phyloP scores from a whole-genome alignment of 2,888 invertebrate genomes.

The Pristionchus fissidentatus region DNA sequence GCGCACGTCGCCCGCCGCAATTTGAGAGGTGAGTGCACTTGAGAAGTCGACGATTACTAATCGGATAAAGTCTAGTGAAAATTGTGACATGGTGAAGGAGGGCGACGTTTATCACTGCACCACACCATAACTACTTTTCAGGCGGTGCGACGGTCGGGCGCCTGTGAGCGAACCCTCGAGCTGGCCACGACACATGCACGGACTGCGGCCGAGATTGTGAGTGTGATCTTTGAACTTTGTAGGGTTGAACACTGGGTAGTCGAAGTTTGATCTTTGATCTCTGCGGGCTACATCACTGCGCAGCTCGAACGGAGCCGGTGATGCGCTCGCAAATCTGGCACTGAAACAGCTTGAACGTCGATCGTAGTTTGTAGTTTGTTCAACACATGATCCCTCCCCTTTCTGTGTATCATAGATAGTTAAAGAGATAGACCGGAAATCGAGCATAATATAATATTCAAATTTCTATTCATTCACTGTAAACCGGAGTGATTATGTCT shows the following conservation, averaged over 20 bases:
- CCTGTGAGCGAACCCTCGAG: slow-evolving; percentile 43
- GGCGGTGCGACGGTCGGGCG: slow-evolving; percentile 47
- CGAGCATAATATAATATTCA: slow-evolving; percentile 8
- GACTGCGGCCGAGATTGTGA: slow-evolving; percentile 37
- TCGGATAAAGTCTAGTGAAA: not conserved
- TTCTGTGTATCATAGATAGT: not conserved
- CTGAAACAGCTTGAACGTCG: slow-evolving; percentile 64
- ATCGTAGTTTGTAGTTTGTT: slow-evolving; percentile 51
- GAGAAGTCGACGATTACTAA: slow-evolving; percentile 5
- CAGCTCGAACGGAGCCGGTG: slow-evolving; percentile 61
- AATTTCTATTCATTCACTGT: not conserved
- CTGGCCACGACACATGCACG: slow-evolving; percentile 31
- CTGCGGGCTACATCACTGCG: slow-evolving; percentile 65
- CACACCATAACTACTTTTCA: no score
- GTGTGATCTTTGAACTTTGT: slow-evolving; percentile 5
- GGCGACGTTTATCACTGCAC: not conserved
- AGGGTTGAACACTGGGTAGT: not conserved
- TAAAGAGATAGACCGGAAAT: not conserved
- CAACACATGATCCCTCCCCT: not conserved
- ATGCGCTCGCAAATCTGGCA: slow-evolving; percentile 66
- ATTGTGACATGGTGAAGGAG: not conserved
- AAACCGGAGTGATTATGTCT: no score
- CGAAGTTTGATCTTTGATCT: no score
- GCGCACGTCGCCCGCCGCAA: slow-evolving; percentile 46
- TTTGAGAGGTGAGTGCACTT: slow-evolving; percentile 29